Conservation (phyloP, 2,797 vertebrate genomes). For the Karalla daura region DNA sequence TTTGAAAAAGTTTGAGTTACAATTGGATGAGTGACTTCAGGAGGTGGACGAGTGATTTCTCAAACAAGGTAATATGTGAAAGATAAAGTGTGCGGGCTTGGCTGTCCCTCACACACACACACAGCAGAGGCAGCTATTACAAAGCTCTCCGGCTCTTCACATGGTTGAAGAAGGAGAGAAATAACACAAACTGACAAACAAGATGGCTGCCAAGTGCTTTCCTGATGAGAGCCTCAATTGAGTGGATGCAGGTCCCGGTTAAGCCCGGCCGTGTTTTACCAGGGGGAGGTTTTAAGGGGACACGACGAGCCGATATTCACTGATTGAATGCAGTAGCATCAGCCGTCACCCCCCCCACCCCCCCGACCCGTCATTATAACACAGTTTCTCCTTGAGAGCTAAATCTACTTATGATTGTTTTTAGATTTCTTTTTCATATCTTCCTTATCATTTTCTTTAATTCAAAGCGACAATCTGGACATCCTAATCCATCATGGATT, state of each 20-base stretch:
- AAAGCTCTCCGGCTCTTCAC: slow-evolving; percentile 27
- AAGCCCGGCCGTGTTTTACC: slow-evolving; percentile 42
- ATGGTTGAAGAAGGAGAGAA: slow-evolving; percentile 58
- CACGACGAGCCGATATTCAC: slow-evolving; percentile 44
- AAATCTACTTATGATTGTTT: slow-evolving; percentile 83
- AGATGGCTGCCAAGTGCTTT: slow-evolving; percentile 49
- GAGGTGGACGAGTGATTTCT: not conserved
- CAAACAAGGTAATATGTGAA: not conserved
- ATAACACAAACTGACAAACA: slow-evolving; percentile 70
- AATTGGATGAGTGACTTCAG: not conserved
- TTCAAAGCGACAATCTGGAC: slow-evolving; percentile 81
- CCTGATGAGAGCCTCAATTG: slow-evolving; percentile 54
- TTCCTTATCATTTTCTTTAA: slow-evolving; percentile 83
- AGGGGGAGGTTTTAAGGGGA: slow-evolving; percentile 62
- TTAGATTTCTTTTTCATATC: slow-evolving; percentile 71
- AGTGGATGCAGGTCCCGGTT: slow-evolving; percentile 52
- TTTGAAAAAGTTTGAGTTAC: not conserved
- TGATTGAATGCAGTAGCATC: slow-evolving; percentile 60
- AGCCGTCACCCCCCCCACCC: slow-evolving; percentile 6
- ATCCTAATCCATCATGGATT: slow-evolving; percentile 82
- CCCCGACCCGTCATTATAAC: slow-evolving; percentile 71
- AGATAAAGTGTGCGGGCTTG: too few species aligned
- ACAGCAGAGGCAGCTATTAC: not conserved
- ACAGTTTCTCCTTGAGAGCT: slow-evolving; percentile 79
- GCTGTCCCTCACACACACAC: not conserved